Percentiles rank a stretch among this genome's conserved stretches.
phyloP scores from a whole-genome alignment of 1,140 invertebrate species.

The Temnothorax longispinosus region DNA sequence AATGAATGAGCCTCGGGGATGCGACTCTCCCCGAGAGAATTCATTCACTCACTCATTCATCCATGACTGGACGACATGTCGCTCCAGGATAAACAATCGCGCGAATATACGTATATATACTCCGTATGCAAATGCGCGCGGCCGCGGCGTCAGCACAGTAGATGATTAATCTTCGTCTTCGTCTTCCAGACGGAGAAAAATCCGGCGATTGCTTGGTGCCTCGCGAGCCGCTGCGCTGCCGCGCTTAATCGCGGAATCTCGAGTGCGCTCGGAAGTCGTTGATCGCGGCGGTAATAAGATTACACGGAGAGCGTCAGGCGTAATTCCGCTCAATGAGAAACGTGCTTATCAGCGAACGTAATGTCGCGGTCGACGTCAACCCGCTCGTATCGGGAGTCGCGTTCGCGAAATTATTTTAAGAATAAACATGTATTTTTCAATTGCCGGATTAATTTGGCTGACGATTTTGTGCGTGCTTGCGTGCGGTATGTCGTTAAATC shows the following conservation, averaged over 20 bases:
- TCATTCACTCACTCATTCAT: conserved; percentile 30
- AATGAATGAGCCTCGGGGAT: conserved; percentile 66
- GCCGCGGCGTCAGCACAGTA: neutral
- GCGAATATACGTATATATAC: neutral
- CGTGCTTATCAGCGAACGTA: neutral
- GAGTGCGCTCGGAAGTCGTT: neutral
- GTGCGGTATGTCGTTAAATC: neutral
- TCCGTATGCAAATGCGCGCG: neutral
- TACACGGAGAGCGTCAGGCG: neutral
- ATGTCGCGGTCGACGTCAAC: neutral
- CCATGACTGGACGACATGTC: neutral
- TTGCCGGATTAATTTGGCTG: neutral
- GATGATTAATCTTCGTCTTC: conserved; percentile 28
- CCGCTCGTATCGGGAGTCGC: neutral
- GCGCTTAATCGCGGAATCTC: conserved; percentile 7
- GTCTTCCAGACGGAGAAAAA: neutral
- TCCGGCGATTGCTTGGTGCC: neutral
- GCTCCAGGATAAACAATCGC: conserved; percentile 28
- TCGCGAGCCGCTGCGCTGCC: neutral
- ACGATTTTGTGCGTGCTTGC: neutral
- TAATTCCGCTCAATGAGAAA: neutral
- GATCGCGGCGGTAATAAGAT: conserved; percentile 21
- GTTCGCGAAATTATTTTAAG: neutral
- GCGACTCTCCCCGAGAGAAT: neutral
- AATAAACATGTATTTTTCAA: neutral